phyloP scores from a whole-genome alignment of 2,888 invertebrate genomes.

The Stratiomys singularior region DNA sequence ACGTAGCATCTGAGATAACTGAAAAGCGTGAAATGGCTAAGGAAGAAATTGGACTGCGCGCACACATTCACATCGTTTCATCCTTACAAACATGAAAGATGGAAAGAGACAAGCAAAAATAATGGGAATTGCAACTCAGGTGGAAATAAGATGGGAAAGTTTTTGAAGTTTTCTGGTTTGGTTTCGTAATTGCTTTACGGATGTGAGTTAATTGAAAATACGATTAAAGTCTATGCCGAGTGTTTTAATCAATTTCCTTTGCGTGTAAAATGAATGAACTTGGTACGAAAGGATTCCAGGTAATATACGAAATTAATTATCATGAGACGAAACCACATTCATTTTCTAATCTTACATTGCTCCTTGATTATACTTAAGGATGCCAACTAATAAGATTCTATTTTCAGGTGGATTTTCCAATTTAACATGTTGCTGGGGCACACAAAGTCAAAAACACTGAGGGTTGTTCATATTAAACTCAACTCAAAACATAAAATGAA shows the following conservation, averaged over 20 bases:
- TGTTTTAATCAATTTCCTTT: slow-evolving; percentile 33
- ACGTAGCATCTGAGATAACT: slow-evolving; percentile 11
- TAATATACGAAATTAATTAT: slow-evolving; percentile 23
- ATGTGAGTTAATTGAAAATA: slow-evolving; percentile 46
- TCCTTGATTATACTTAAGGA: neutral
- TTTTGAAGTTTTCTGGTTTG: slow-evolving; percentile 35
- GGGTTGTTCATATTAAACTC: no score
- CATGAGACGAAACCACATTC: neutral
- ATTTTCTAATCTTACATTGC: neutral
- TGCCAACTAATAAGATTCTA: slow-evolving; percentile 2
- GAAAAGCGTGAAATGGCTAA: slow-evolving; percentile 38
- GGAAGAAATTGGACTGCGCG: slow-evolving; percentile 10
- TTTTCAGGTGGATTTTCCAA: no score
- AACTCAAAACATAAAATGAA: no score
- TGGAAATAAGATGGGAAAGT: slow-evolving; percentile 42
- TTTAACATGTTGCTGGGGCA: no score
- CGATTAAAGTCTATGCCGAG: slow-evolving; percentile 36
- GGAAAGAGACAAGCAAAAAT: neutral
- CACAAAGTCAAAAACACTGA: no score
- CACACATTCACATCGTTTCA: neutral
- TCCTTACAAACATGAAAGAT: neutral
- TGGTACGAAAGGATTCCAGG: slow-evolving; percentile 10
- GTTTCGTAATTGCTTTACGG: slow-evolving; percentile 44
- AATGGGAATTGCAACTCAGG: slow-evolving; percentile 41
- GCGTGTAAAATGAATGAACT: slow-evolving; percentile 5